Conservation (phyloP, 92 coral and sea anemone species). For the Ricordea florida region DNA sequence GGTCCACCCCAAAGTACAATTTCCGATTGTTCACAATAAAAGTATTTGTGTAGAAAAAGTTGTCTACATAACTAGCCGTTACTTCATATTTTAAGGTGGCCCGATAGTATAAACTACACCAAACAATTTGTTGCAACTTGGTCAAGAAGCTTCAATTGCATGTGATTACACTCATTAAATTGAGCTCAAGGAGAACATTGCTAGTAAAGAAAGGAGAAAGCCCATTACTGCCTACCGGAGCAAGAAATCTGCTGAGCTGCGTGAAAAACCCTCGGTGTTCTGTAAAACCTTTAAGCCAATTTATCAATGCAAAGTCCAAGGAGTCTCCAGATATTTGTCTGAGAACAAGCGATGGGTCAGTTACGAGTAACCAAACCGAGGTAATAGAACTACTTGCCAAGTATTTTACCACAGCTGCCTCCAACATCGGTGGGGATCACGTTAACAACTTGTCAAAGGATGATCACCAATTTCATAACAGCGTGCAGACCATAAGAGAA, state of each 20-base stretch:
- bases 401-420: neutral
- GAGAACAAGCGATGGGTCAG: neutral
- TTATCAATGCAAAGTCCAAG: neutral
- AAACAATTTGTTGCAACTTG: no score
- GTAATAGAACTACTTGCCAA: neutral
- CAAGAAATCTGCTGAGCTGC: slow-evolving; percentile 1
- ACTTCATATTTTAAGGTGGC: no score
- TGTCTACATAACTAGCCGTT: no score
- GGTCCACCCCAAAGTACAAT: no score
- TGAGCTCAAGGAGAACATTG: no score
- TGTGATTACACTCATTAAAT: no score
- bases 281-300: slow-evolving; percentile 4
- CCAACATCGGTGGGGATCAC: neutral
- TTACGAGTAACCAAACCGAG: neutral
- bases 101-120: no score
- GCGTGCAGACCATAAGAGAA: neutral
- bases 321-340: neutral
- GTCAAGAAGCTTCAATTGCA: no score
- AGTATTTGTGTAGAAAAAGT: no score
- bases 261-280: neutral
- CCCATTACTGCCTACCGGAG: neutral
- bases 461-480: neutral
- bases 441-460: neutral
- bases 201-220: neutral
- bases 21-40: no score